These are phyloP conservation scores for Nebria ingens DNA, from an alignment of 1,140 invertebrate genomes.

Conservation along the genomic window DNA sequence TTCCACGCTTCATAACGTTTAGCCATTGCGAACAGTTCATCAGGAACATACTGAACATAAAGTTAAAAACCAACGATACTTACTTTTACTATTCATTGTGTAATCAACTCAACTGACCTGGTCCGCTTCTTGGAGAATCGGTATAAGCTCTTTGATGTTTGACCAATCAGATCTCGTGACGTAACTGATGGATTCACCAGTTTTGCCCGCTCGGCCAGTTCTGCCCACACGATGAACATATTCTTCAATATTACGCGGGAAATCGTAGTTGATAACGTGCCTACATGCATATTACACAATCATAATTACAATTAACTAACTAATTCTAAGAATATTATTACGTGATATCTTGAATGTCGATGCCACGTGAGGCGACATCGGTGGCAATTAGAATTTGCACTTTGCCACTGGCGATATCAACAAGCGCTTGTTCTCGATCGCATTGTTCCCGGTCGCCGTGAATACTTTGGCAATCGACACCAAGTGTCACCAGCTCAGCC, in stretches of 20 bases:
- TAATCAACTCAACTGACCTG: conserved; percentile 33
- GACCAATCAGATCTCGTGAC: conserved; percentile 73
- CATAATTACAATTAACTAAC: no score
- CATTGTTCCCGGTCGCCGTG: conserved; percentile 94
- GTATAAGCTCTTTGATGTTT: conserved; percentile 69
- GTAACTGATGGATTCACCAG: conserved; percentile 68
- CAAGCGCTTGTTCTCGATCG: conserved; percentile 91
- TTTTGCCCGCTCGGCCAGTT: conserved; percentile 77
- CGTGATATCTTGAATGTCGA: conserved; percentile 97
- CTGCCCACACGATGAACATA: conserved; percentile 79
- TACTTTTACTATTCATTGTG: no score
- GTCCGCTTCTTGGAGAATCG: conserved; percentile 65
- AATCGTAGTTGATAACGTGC: conserved; percentile 96
- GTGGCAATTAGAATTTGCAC: conserved; percentile 96
- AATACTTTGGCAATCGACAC: conserved; percentile 89
- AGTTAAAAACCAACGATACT: background rate
- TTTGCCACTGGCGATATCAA: conserved; percentile 80
- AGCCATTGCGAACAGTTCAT: conserved; percentile 55
- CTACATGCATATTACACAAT: no score
- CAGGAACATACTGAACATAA: conserved; percentile 39
- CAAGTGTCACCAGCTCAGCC: conserved; percentile 63
- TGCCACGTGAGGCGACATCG: conserved; percentile 91
- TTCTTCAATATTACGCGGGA: conserved; percentile 92
- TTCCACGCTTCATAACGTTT: conserved; percentile 52
- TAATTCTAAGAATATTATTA: conserved; percentile 22